phyloP scores from a whole-genome alignment of 2,888 invertebrate genomes.

The Ommatoiulus sabulosus region DNA sequence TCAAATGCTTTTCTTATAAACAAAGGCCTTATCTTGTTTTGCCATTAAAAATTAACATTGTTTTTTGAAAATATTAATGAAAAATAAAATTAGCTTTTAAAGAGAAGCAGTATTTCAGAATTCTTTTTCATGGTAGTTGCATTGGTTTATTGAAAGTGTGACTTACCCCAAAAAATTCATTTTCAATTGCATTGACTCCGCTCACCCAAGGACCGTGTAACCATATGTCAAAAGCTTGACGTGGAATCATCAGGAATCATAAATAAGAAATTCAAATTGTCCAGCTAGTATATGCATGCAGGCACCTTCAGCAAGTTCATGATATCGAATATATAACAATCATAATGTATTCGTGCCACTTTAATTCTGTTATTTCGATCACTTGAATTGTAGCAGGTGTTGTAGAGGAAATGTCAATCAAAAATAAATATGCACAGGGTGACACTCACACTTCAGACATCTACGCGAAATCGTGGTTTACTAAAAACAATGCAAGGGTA shows the following conservation, averaged over 20 bases:
- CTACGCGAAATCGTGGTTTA: background rate
- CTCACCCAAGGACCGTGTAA: background rate
- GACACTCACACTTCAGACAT: background rate
- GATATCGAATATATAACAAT: constrained; percentile 36
- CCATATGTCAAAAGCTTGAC: background rate
- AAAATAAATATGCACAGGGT: constrained; percentile 17
- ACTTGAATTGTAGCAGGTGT: background rate
- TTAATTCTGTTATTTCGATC: background rate
- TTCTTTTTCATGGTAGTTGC: too few relatives aligned
- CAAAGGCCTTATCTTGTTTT: too few relatives aligned
- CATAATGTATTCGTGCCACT: constrained; percentile 1
- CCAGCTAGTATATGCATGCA: background rate
- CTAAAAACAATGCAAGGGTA: background rate
- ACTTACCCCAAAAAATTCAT: background rate
- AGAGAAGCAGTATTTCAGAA: too few relatives aligned
- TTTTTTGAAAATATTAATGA: too few relatives aligned
- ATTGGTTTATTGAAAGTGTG: too few relatives aligned
- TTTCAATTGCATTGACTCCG: background rate
- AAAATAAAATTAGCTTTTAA: too few relatives aligned
- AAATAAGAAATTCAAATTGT: background rate
- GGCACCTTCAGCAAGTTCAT: background rate
- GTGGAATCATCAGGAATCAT: constrained; percentile 9
- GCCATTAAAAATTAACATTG: too few relatives aligned
- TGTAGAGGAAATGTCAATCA: background rate
- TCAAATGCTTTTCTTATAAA: too few relatives aligned